Evolutionary conservation across 2,888 invertebrate genomes (phyloP), one percentile per base, ranked within the genome.

Genomic region (Tachina grossa): DNA sequence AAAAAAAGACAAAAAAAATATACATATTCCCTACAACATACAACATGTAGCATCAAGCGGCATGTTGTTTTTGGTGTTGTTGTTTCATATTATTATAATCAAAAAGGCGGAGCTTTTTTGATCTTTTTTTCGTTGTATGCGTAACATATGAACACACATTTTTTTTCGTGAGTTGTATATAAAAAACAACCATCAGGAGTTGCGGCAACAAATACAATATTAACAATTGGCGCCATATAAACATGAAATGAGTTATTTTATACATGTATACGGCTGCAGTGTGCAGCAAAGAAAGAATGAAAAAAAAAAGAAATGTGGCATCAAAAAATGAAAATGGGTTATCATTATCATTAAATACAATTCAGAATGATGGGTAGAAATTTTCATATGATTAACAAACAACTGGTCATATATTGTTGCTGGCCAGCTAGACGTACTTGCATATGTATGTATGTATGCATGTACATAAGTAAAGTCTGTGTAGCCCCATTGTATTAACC

Each of bases 71-170:
- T 4, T 41, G 16, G 31, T 71, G 45, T 49, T 66, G 55, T 47
- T 57, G 45, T 53, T 0, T 51, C 55, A 74, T 72, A 66, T 80
- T 53, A 68, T 75, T 81, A 45, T 88, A 90, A 71, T 90, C 91
- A 91, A 91, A 90, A 91, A 91, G 91, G 91, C 91, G 91, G 91
- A 91, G 91, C 92, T 91, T 91, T 91, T 91, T 91, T 91, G 91
- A 88, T 89, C 89, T 89, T 91, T 90, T 90, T 91, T 91, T 89
- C 80, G 88, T 22, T 82, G 69, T 79, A 78, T 83, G 85, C 85
- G 78, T 82, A 75, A 61, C 69, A 79, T 63, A 47, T 80, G 76
- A 84, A 88, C 81, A 81, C 65, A 61, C 5, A 69, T 68, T 82
- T 76, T 69, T 69, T 69, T 63, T 61, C 53, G 14, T 55, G 41